Evolutionary conservation across 2,888 invertebrate genomes (phyloP), one percentile per base, ranked within the genome.

Genomic region (Melieria picta): DNA sequence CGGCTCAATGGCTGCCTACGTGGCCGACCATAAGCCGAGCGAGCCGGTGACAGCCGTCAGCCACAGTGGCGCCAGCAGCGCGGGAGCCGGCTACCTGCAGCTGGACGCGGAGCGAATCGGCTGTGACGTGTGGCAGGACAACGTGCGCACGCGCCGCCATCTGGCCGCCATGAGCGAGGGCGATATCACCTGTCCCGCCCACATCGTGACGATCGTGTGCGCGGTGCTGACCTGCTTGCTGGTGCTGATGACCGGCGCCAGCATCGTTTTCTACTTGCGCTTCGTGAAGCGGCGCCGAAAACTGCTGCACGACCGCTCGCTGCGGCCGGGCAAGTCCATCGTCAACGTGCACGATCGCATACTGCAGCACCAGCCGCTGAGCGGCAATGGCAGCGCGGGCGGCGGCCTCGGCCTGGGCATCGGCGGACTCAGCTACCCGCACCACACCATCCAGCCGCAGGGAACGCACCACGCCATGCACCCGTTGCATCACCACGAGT

Each of bases 281-380:
- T 85, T 85, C 55, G 84, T 87, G 1, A 85, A 85, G 73, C 82
- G 86, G 0, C 83, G 86, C 7, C 79, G 87, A 79, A 86, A 86
- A 79, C 75, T 86, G 60, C 74, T 87, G 43, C 84, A 86, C 68
- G 83, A 87, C 5, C 83, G 84, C 0, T 79, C 82, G 0, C 13
- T 83, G 74, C 82, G 87, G 16, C 80, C 84, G 11, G 83, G 84
- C 72, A 86, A 86, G 77, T 82, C 85, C 11, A 85, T 86, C 72
- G 85, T 87, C 58, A 87, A 87, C 77, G 86, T 87, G 10, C 86
- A 87, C 69, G 87, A 87, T 78, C 82, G 87, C 43, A 87, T 87
- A 48, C 77, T 87, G 76, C 87, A 86, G 65, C 87, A 86, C 71
- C 85, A 84, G 73, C 82, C 84, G 1, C 69, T 84, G 74, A 83